These are phyloP conservation scores for Anguilla japonica DNA, from an alignment of 2,113 vertebrate genomes.

Conservation along the genomic window DNA sequence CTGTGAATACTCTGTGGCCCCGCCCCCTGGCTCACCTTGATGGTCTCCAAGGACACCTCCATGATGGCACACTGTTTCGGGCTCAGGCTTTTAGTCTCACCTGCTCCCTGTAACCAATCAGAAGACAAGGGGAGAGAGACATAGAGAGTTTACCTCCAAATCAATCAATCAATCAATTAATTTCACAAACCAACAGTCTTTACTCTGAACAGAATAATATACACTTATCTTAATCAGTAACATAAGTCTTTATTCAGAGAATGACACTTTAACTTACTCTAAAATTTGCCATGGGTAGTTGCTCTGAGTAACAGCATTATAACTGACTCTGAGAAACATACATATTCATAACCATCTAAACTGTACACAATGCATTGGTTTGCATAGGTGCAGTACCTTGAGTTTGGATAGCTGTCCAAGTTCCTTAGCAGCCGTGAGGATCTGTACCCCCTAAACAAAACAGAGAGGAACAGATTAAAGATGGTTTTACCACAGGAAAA, in stretches of 20 bases:
- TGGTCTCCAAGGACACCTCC: constrained; percentile 86
- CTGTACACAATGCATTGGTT: not conserved
- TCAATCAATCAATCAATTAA: not conserved
- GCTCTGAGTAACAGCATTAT: no score
- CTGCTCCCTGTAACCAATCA: constrained; percentile 73
- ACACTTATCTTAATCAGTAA: not conserved
- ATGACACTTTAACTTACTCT: no score
- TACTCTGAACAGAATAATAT: not conserved
- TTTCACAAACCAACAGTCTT: not conserved
- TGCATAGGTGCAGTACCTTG: constrained; percentile 77
- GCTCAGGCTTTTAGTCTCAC: constrained; percentile 85
- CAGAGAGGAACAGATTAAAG: constrained; percentile 31
- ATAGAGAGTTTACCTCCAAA: not conserved
- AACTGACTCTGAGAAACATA: no score
- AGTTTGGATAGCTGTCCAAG: constrained; percentile 88
- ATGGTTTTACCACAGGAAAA: not conserved
- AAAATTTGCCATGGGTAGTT: no score
- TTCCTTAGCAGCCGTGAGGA: constrained; percentile 95
- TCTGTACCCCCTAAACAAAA: constrained; percentile 80
- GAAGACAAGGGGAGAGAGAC: constrained; percentile 14
- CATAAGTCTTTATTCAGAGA: no score
- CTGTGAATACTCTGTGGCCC: not conserved
- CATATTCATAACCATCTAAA: no score
- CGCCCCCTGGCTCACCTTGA: constrained; percentile 77
- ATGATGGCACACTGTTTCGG: constrained; percentile 91